Percentiles rank a stretch among this genome's conserved stretches.
Evolutionary conservation across 2,888 invertebrate species (phyloP).

Genomic region (Aspidiotus destructor): DNA sequence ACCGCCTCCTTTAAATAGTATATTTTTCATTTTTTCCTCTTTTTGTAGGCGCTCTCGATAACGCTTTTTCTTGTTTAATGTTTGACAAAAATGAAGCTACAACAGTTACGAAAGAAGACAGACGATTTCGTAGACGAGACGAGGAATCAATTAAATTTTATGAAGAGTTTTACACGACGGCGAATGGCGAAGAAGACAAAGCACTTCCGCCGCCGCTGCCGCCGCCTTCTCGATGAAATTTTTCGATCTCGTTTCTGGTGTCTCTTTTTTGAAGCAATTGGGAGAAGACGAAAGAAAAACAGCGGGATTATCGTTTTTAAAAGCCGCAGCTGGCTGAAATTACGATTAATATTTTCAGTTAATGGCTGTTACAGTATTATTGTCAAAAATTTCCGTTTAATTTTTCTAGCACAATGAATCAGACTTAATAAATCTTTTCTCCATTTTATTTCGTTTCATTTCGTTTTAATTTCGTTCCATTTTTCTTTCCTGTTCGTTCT

Average conservation of each 20-base stretch:
- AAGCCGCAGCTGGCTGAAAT: background rate
- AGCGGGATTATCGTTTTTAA: background rate
- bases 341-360: slow-evolving; percentile 4
- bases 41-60: too few species aligned
- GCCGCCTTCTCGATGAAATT: background rate
- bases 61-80: too few species aligned
- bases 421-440: slow-evolving; percentile 1
- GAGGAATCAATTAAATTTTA: background rate
- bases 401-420: background rate
- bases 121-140: background rate
- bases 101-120: too few species aligned
- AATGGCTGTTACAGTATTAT: slow-evolving; percentile 4
- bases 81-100: too few species aligned
- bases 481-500: too few species aligned
- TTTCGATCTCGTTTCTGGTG: background rate
- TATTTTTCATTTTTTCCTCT: too few species aligned
- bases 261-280: background rate
- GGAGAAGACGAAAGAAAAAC: background rate
- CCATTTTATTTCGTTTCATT: too few species aligned
- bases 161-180: background rate
- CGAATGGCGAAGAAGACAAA: background rate
- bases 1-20: too few species aligned
- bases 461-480: too few species aligned
- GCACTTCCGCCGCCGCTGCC: background rate
- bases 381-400: slow-evolving; percentile 4